Evolutionary conservation across 1,140 invertebrate species (phyloP).

Genomic region (Micrasema minimum): DNA sequence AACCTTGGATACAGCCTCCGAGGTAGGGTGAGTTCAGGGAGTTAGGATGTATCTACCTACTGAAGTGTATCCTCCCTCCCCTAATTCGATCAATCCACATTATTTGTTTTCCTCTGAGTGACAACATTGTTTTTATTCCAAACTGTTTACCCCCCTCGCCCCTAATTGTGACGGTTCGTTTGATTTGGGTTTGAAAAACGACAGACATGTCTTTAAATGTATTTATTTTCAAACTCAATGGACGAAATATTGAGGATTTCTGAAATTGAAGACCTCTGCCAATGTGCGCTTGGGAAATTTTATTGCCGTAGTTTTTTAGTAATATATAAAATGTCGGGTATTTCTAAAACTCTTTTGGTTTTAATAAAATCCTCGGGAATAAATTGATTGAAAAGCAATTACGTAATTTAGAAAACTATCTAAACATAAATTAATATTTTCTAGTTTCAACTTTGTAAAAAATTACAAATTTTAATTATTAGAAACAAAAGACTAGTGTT

Average conservation of each 20-base stretch:
- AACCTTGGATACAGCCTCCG: background rate
- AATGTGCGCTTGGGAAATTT: background rate
- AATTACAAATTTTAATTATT: too few species aligned
- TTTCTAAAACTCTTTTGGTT: too few species aligned
- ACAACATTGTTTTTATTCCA: conserved; percentile 50
- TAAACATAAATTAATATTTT: too few species aligned
- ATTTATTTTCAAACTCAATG: conserved; percentile 23
- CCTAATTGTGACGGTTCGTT: conserved; percentile 34
- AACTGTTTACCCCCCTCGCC: conserved; percentile 28
- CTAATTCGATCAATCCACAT: conserved; percentile 54
- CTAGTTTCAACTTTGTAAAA: too few species aligned
- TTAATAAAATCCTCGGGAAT: too few species aligned
- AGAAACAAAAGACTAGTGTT: too few species aligned
- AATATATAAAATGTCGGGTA: too few species aligned
- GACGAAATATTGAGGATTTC: conserved; percentile 1
- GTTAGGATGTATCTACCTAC: background rate
- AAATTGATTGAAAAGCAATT: too few species aligned
- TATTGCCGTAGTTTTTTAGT: background rate
- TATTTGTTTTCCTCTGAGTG: conserved; percentile 50
- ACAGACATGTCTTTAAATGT: conserved; percentile 15
- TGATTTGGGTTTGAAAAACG: conserved; percentile 25
- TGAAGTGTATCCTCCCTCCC: conserved; percentile 28
- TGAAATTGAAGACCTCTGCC: background rate
- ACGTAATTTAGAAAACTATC: too few species aligned
- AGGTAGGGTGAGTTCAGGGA: background rate